Evolutionary conservation across 2,113 vertebrate species (phyloP).

Genomic region (Lophotis ruficrista): DNA sequence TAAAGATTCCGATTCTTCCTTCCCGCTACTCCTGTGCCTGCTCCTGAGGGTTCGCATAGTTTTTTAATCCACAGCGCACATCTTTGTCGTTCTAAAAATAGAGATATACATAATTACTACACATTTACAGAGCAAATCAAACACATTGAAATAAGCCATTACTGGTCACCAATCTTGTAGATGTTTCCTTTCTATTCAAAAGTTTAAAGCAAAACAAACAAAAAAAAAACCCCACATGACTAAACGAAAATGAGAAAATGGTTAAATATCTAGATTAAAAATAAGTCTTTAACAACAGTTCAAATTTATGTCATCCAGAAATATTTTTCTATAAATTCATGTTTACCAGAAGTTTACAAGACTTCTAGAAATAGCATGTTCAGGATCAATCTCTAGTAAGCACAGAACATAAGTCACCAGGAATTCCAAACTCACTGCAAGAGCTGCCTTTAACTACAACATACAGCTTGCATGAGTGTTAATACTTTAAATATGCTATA

Average conservation of each 20-base stretch:
- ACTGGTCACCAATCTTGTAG: not conserved
- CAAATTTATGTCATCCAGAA: not conserved
- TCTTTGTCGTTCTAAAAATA: constrained; percentile 81
- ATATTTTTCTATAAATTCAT: not conserved
- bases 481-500: constrained; percentile 16
- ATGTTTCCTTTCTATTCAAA: not conserved
- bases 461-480: not conserved
- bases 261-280: not conserved
- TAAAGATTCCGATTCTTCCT: constrained; percentile 90
- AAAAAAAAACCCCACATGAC: not conserved
- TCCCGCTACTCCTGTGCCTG: constrained; percentile 78
- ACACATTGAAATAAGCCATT: not conserved
- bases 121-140: not conserved
- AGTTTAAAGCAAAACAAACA: not conserved
- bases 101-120: accelerated
- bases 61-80: constrained; percentile 95
- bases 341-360: not conserved
- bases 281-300: not conserved
- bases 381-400: not conserved
- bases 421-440: not conserved
- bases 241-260: accelerated
- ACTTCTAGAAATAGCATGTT: not conserved
- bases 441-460: not conserved
- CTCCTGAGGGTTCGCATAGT: constrained; percentile 83
- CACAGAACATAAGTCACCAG: not conserved